Evolutionary conservation across 2,113 vertebrate genomes (phyloP), one percentile per base, ranked within the genome.

Genomic region (Phylloscopus trochilus): DNA sequence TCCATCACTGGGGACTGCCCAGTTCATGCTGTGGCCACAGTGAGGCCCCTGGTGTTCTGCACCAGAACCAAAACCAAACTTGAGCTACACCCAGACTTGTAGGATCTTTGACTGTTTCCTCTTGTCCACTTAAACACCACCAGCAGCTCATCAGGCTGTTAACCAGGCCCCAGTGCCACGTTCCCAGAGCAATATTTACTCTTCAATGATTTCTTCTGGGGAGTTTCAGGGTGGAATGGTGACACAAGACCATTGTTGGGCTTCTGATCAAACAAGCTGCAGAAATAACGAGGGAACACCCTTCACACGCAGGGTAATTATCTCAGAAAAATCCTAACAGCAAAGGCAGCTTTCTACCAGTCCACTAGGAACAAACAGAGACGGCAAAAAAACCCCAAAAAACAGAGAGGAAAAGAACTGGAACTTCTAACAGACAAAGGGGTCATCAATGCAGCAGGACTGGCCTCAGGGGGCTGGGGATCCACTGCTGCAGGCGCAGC

Each of bases 11-110:
- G 35, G 18, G 3, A 41, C 13, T 49, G 70, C 63, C 63, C 60
- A 22, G 51, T 1, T 39, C 39, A 26, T 1, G 2, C 31, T 18
- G 47, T 0, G 2, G 31, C 33, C 53, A 43, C 0, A 0, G 10
- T 1, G 31, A 26, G n/a, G 52, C 31, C 37, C 7, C 26, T 18
- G 1, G 0, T 14, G n/a, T 4, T 9, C 8, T 58, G 35, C 39
- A 52, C 24, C 31, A 53, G 90, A 87, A 14, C 39, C 62, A 35
- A 92, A 87, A 14, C 39, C 62, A 35, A 17, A 35, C 24, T 15
- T 35, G 27, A 80, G 49, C 41, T 52, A 10, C 16, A 1, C 11
- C 20, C 2, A 3, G 4, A 30, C 7, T 41, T 75, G 24, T 0
- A 33, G 13, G 9, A 27, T 4, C 26, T 85, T 15, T 11, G 2